Evolutionary conservation across 2,797 vertebrate species (phyloP).

Genomic region (Poecilia velifera): DNA sequence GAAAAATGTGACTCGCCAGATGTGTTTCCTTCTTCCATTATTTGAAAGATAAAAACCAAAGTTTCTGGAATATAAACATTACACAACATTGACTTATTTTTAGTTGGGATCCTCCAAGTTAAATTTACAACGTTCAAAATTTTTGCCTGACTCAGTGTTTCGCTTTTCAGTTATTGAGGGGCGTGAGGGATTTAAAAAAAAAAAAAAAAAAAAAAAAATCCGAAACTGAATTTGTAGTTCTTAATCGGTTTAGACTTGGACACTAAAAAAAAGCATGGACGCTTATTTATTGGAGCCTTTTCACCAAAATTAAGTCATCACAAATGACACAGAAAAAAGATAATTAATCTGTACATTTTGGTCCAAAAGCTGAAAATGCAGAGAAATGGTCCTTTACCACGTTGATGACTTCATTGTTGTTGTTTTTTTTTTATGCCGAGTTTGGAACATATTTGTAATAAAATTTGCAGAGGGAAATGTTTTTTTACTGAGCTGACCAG

Average conservation of each 20-base stretch:
- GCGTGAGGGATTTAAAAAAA: background rate
- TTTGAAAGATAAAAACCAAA: background rate
- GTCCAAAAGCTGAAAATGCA: background rate
- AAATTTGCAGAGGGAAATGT: background rate
- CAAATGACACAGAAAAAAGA: background rate
- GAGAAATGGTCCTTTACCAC: background rate
- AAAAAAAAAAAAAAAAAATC: background rate
- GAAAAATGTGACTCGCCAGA: background rate
- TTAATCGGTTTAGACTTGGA: background rate
- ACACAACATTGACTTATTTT: background rate
- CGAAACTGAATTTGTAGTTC: background rate
- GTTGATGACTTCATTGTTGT: background rate
- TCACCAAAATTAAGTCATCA: background rate
- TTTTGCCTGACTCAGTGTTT: background rate
- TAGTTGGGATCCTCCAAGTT: background rate
- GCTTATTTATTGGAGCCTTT: background rate
- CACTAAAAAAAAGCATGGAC: background rate
- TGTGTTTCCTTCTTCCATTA: background rate
- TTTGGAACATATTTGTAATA: background rate
- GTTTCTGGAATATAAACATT: background rate
- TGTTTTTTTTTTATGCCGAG: background rate
- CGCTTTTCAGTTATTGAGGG: background rate
- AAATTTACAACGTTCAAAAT: background rate
- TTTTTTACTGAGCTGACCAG: background rate
- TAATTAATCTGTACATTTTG: background rate